Evolutionary conservation across 2,888 invertebrate species (phyloP), one percentile per base, ranked within the genome.

Genomic region (Diogma glabrata): DNA sequence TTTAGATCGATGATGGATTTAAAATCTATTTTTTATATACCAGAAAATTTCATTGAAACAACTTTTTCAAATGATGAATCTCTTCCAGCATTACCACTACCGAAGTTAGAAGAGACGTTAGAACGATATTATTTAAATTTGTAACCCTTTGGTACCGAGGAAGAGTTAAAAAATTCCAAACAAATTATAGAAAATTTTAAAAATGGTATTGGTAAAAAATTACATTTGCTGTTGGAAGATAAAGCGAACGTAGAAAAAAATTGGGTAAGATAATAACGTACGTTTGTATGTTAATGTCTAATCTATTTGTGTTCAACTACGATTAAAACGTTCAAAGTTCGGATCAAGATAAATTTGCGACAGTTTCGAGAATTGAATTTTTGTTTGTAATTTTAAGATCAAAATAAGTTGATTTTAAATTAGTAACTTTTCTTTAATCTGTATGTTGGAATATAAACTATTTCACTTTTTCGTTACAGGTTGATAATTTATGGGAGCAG

Each of bases 401-500:
- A n/a, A n/a, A n/a, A n/a, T n/a, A n/a, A n/a, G n/a, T n/a, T n/a
- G n/a, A n/a, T n/a, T n/a, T n/a, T n/a, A n/a, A n/a, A n/a, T n/a
- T n/a, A n/a, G n/a, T n/a, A n/a, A n/a, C n/a, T n/a, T n/a, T n/a
- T n/a, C n/a, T n/a, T n/a, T n/a, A n/a, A n/a, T n/a, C n/a, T n/a
- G n/a, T n/a, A n/a, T n/a, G n/a, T n/a, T n/a, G n/a, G n/a, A n/a
- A n/a, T n/a, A n/a, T n/a, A n/a, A 43, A 14, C 4, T 43, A 43
- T 51, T 10, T 28, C 2, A 12, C 14, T 22, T n/a, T n/a, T 22
- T 43, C 3, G 7, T 22, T 43, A 14, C 20, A 58, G 59, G 53
- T 75, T 36, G 73, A 72, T 53, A 64, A 66, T 56, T 78, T 76
- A 75, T 79, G 79, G 79, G 72, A 74, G 58, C 68, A 74, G 26